These are phyloP conservation scores for Cochlearius cochlearius DNA, from an alignment of 2,113 vertebrate genomes.

Conservation along the genomic window DNA sequence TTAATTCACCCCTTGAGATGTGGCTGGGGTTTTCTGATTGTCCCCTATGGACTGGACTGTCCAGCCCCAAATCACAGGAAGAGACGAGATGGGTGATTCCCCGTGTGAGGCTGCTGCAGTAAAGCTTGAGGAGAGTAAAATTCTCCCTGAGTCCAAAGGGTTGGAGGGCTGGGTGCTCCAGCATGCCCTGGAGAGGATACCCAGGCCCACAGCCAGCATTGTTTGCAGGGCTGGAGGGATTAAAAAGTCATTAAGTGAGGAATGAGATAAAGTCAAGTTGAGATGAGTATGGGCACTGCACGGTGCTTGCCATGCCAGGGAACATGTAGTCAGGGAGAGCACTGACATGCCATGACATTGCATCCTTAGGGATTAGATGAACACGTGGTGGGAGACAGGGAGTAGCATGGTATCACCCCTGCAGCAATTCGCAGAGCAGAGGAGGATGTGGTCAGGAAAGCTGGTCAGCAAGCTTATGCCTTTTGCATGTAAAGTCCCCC, in stretches of 20 bases:
- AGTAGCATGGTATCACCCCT: not conserved
- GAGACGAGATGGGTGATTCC: not conserved
- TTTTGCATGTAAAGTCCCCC: not conserved
- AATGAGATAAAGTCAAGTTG: not conserved
- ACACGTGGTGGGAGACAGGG: not conserved
- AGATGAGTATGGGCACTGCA: not conserved
- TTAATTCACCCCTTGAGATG: not conserved
- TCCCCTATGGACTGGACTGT: not conserved
- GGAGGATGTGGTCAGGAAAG: not conserved
- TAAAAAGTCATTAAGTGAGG: not conserved
- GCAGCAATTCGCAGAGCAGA: not conserved
- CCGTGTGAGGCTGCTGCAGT: not conserved
- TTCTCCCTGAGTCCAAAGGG: not conserved
- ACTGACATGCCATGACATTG: no score
- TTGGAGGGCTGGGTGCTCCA: not conserved
- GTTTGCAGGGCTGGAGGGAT: not conserved
- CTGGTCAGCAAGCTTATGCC: not conserved
- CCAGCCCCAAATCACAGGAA: not conserved
- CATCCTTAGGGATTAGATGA: not conserved
- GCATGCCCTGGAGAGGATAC: not conserved
- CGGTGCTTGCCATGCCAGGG: rapidly evolving
- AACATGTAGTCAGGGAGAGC: not conserved
- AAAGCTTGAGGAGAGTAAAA: not conserved
- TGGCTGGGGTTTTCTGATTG: not conserved
- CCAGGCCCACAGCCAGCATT: not conserved